Base-by-base conservation (phyloP, 2,797 vertebrate genomes). In the Sebastes elongatus region DNA sequence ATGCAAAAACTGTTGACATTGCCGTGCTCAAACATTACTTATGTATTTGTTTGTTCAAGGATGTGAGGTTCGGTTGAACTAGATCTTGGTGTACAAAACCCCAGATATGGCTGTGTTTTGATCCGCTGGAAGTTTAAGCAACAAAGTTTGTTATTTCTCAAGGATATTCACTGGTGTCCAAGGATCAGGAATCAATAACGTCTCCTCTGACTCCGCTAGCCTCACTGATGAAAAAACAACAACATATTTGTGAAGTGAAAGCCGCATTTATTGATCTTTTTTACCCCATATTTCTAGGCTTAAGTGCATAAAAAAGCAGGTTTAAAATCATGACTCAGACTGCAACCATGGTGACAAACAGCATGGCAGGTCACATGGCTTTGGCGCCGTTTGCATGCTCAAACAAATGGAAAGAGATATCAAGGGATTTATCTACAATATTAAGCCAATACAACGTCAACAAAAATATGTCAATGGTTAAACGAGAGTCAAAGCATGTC, bases 161-260 rank as follows among this genome's bases (percentile, higher is more conserved):
- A 86, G 84, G 88, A 89, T 90, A 84, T 80, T 64, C 71, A 74
- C 77, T 76, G 10, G 62, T 86, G 83, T 91, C 86, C 33, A 74
- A 74, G 76, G 90, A 80, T 89, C 75, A 83, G 33, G 86, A 82
- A 94, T 93, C 93, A 92, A 93, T 93, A 91, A 81, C 83, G 61
- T 61, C 86, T 89, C 76, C 68, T 89, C 65, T 91, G 70, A 78
- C 81, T 88, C 52, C 22, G 75, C 80, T 73, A 56, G 76, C 72
- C 74, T 80, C 68, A 64, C 67, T 82, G 76, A 88, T 30, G 18
- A 87, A 80, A 70, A 83, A 89, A 86, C 83, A 77, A 61, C 42
- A 80, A 82, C 59, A 82, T 87, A 84, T 92, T 86, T 90, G 81
- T 90, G 75, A 92, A 87, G 75, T 81, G 20, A 92, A 86, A 88